Evolutionary conservation across 2,797 vertebrate species (phyloP), one percentile per base, ranked within the genome.

Genomic region (Sebastes miniatus): DNA sequence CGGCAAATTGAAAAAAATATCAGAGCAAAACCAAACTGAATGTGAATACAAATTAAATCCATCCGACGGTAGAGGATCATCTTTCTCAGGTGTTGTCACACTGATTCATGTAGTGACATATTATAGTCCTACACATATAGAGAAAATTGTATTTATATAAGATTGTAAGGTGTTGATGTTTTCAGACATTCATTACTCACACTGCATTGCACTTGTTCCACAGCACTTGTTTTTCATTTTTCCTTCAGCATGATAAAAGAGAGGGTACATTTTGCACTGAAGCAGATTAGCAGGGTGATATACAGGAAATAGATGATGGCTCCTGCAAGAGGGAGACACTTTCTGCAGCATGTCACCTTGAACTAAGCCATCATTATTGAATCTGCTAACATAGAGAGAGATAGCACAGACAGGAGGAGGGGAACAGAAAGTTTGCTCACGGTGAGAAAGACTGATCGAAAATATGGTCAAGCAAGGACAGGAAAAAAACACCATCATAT

Each of bases 311-410:
- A 73, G 54, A 79, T 43, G 64, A 64, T n/a, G 8, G 32, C 76
- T 83, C 10, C 32, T 68, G 54, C 22, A 43, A 68, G 65, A 88
- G 11, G 66, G 57, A 80, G 61, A n/a, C 70, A 74, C 70, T 77
- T 79, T 83, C 50, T 85, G 62, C 73, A 52, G 79, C 25, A 50
- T 54, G 80, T 86, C 84, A 90, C 87, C 88, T 91, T 58, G 82
- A 89, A 79, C 78, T 63, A 76, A 84, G 83, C 72, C 70, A 22
- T 81, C 76, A 58, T 84, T 84, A 73, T 43, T 72, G 69, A 85
- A 84, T 82, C 76, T 77, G 59, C 65, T 57, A 56, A 54, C 61
- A 67, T 62, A 57, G 39, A 84, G 70, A 25, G 47, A 76, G 74
- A 71, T 5, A 8, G 31, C 16, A 47, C 16, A 63, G 31, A 69